Evolutionary conservation across 2,113 vertebrate species (phyloP).

Genomic region (Athene cunicularia): DNA sequence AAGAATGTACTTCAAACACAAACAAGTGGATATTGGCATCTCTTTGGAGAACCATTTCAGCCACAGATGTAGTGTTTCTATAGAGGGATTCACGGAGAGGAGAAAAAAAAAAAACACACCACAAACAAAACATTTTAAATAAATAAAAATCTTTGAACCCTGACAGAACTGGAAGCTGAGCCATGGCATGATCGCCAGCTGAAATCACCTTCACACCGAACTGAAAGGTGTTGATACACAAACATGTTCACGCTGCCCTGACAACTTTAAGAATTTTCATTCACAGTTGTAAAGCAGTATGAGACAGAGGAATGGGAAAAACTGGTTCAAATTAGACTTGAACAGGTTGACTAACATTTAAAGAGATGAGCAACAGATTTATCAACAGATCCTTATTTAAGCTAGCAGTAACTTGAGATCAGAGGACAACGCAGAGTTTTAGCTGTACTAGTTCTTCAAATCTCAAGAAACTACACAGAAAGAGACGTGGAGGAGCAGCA

Average conservation of each 20-base stretch:
- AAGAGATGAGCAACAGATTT: background rate
- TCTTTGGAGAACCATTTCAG: background rate
- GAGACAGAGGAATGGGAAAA: background rate
- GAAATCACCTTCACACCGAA: background rate
- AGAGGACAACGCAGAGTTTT: background rate
- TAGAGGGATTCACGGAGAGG: background rate
- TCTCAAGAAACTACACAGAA: background rate
- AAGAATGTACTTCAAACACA: fast-evolving
- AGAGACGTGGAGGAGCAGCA: background rate
- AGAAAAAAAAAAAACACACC: background rate
- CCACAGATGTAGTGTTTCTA: background rate
- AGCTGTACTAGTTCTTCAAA: background rate
- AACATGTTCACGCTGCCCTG: background rate
- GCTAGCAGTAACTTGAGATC: background rate
- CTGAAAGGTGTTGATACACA: background rate
- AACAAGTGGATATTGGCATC: background rate
- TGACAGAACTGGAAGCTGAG: background rate
- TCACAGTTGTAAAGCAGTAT: background rate
- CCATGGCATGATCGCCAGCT: fast-evolving
- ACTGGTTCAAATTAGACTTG: no score
- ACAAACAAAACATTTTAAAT: no score
- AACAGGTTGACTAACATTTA: fast-evolving
- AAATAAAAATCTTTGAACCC: background rate
- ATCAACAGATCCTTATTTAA: background rate
- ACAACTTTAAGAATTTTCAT: background rate